Base-by-base conservation (phyloP, 1,140 invertebrate species). In the Drosophila navojoa region DNA sequence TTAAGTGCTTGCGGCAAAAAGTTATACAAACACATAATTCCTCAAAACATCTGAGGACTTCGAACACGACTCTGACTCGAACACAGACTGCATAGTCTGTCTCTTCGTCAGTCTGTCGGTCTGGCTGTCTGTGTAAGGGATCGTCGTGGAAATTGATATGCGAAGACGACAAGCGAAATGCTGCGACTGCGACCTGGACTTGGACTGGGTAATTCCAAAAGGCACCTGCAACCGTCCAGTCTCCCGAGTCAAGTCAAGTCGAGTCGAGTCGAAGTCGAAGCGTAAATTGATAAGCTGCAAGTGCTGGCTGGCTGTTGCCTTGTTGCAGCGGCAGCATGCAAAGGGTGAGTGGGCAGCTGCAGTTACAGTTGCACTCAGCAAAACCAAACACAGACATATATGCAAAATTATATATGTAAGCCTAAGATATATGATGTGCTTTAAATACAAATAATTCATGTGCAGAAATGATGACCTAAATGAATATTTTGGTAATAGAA, bases 221-320 rank as follows among this genome's bases (percentile, higher is more conserved):
- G 68, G 59, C 76, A 79, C 76, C 67, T 76, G 71, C 63, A 55
- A 71, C 66, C 70, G 61, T 61, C 47, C 42, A 9, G 49, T 52
- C 27, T 25, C 32, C 44, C 59, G 77, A 45, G 63, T 68, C 4
- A 29, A 29, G 27, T 29, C 27, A 5, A 29, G 27, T 32, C 32
- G 32, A 32, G 19, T 22, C 19, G 19, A 32, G 32, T 32, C 32
- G 7, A 32, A 32, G 32, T 32, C 32, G 32, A 85, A 85, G 84
- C 79, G 84, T 75, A 89, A 89, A 87, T 87, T 87, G 84, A 87
- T 87, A 89, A 89, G 84, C 84, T 81, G 76, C 66, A 63, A 71
- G 47, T 66, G 63, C 57, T 45, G n/a, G 42, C 2, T 45, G n/a
- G 42, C 19, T 22, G 19, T 22, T 22, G 19, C 4, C 15, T 9